Evolutionary conservation across 2,888 invertebrate species (phyloP), one percentile per base, ranked within the genome.

Genomic region (Celastrina argiolus): DNA sequence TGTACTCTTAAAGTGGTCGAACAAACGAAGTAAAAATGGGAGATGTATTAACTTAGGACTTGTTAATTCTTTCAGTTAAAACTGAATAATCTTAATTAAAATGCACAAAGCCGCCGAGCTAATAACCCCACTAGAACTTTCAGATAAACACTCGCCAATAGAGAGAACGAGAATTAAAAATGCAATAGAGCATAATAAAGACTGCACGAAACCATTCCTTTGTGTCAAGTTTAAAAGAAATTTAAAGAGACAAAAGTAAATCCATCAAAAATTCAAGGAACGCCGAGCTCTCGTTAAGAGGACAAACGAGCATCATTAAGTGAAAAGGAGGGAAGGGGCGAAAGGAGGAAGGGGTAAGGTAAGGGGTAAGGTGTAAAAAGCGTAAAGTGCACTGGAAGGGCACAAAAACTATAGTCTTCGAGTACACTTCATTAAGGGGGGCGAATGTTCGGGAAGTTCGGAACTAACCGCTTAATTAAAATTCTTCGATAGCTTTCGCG

Each of bases 221-320:
- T 61, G 61, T 58, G 31, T 61, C 34, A 61, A 61, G 26, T 61
- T 61, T 61, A 39, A 61, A 61, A 61, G 61, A 61, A 61, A 61
- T 61, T 39, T 61, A 39, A 61, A 61, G 61, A 6, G 18, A 61
- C 61, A 61, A 61, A 61, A 61, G 61, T 61, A 61, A 61, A 61
- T 61, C 61, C 61, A 61, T 61, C 61, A 61, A 61, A 61, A 61
- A 61, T 61, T 61, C 61, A 61, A 61, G 61, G 61, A 61, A 61
- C 61, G 61, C 12, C 61, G 61, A 22, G 61, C 61, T 61, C 58
- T 58, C 61, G 64, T 64, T 64, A 45, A 42, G 45, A 64, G 64
- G 42, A 45, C 64, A 64, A 64, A 64, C 61, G 61, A 61, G 61
- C 61, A 61, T 61, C 61, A 61, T 61, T 61, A 61, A 58, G 58